Evolutionary conservation across 1,140 invertebrate genomes (phyloP).

Genomic region (Ceratoteleas bidentatus): DNA sequence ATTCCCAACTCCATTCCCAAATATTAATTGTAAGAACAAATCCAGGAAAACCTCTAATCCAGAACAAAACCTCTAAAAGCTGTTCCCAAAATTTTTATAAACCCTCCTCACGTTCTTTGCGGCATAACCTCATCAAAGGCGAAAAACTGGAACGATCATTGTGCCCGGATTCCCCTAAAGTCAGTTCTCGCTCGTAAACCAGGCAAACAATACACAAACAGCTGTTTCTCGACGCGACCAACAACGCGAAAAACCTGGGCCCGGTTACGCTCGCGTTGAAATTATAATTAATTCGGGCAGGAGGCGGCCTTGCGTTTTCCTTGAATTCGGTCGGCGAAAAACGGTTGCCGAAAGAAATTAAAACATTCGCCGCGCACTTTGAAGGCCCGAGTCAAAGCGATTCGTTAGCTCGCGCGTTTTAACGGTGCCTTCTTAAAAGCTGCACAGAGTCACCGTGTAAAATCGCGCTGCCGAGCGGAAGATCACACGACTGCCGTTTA

Average conservation of each 20-base stretch:
- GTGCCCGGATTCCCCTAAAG: too few species aligned
- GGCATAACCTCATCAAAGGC: too few species aligned
- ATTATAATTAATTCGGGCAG: conserved; percentile 42
- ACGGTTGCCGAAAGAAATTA: conserved; percentile 50
- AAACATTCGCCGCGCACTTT: conserved; percentile 48
- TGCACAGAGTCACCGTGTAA: conserved; percentile 47
- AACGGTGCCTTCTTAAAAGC: conserved; percentile 45
- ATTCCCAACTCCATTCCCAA: too few species aligned
- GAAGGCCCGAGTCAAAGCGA: conserved; percentile 49
- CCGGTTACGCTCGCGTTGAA: conserved; percentile 15
- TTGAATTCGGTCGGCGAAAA: conserved; percentile 36
- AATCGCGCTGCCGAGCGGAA: conserved; percentile 39
- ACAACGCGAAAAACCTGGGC: conserved; percentile 20
- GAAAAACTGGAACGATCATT: too few species aligned
- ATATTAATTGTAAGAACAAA: too few species aligned
- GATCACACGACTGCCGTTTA: conserved; percentile 44
- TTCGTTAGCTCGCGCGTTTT: conserved; percentile 57
- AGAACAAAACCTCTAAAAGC: too few species aligned
- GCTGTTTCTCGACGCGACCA: neutral
- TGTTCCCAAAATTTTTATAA: too few species aligned
- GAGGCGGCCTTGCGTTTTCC: conserved; percentile 25
- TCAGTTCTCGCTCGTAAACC: too few species aligned
- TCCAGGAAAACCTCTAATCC: too few species aligned
- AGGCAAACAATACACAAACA: conserved; percentile 10
- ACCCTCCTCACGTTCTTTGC: too few species aligned